Evolutionary conservation across 1,140 invertebrate genomes (phyloP), one percentile per base, ranked within the genome.

Genomic region (Brachionus angularis): DNA sequence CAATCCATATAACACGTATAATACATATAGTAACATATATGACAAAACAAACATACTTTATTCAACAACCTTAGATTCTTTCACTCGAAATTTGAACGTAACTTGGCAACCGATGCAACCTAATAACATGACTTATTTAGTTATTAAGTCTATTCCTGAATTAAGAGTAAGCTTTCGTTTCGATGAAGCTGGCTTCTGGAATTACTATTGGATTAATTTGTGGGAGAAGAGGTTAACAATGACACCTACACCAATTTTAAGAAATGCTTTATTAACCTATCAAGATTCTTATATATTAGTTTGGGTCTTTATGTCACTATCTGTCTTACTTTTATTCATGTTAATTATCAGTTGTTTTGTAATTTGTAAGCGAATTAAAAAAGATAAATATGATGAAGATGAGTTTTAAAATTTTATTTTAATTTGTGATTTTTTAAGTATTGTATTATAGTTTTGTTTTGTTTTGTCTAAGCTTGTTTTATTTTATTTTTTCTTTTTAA

Each of bases 181-280:
- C 25, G 70, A 71, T 47, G 33, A 53, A 34, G 49, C 50, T 5
- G 70, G 70, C 23, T 71, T 71, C 27, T 71, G 70, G 70, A 42
- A 42, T 25, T 49, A 71, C 27, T 71, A 71, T 34, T 71, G 70
- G 70, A 8, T 47, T 5, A 61, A 29, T 36, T 18, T 71, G 16
- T 71, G 50, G 50, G 29, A 34, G 44, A 55, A 55, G 18, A 12
- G 46, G 5, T 25, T 71, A 23, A 53, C 34, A 18, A 49, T 49
- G 31, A 55, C 50, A 31, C 70, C 70, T 14, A 71, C 70, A 12
- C 49, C 49, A 8, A 47, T 34, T 31, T 46, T 50, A 3, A 29
- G 31, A 44, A 44, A 71, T 49, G 70, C 70, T 1, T 7, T 71
- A 21, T 50, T 67, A 23, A 25, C 62, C 14, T 67, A 67, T 67